Conservation (phyloP, 1,140 invertebrate genomes). For the Ctenoplectra terminalis region DNA sequence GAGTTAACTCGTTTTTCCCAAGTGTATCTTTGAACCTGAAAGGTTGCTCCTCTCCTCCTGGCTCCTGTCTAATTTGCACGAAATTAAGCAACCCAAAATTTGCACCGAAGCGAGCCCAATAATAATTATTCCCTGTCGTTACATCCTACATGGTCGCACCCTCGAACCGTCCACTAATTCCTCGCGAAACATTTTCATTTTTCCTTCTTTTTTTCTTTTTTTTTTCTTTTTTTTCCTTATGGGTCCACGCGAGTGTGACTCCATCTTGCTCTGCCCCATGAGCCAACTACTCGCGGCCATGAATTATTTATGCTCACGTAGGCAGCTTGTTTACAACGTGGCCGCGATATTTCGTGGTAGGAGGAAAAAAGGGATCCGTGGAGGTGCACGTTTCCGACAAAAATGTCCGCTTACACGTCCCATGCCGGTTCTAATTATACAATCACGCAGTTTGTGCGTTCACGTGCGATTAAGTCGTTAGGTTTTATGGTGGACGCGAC, state of each 20-base stretch:
- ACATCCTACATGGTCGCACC: background rate
- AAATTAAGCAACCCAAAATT: slow-evolving; percentile 13
- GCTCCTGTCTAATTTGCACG: background rate
- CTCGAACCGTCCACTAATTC: background rate
- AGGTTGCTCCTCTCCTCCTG: background rate
- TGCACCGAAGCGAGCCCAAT: background rate
- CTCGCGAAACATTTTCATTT: background rate
- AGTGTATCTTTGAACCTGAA: too few relatives aligned
- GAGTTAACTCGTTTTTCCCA: too few relatives aligned
- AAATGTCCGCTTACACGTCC: slow-evolving; percentile 17
- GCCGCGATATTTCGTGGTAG: slow-evolving; percentile 38
- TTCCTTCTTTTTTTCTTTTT: background rate
- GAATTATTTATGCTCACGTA: slow-evolving; percentile 42
- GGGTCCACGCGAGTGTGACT: background rate
- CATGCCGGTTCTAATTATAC: slow-evolving; percentile 43
- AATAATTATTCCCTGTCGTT: slow-evolving; percentile 5
- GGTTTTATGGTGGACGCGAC: slow-evolving; percentile 24
- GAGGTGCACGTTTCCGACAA: slow-evolving; percentile 14
- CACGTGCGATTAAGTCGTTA: slow-evolving; percentile 56
- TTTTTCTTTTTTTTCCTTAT: background rate
- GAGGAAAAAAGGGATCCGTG: background rate
- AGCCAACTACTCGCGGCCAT: background rate
- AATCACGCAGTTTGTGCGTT: slow-evolving; percentile 54
- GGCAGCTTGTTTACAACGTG: slow-evolving; percentile 28
- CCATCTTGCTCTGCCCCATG: background rate